Evolutionary conservation across 2,888 invertebrate genomes (phyloP).

Genomic region (Monochamus alternatus): DNA sequence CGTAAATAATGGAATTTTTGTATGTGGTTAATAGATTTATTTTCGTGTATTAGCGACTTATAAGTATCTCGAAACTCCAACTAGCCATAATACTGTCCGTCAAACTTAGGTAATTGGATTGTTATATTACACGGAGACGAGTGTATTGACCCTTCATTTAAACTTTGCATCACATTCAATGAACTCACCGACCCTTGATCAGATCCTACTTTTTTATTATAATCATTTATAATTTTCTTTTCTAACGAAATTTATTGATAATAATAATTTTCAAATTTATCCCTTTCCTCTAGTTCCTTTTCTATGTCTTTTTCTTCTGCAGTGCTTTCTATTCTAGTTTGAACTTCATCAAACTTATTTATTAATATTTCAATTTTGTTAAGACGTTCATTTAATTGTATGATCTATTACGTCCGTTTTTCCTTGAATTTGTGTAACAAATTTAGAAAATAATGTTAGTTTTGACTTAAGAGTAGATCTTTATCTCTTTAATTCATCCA

Average conservation of each 20-base stretch:
- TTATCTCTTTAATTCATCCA: constrained; percentile 16
- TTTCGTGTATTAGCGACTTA: constrained; percentile 42
- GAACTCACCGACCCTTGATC: too few relatives aligned
- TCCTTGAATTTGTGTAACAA: constrained; percentile 3
- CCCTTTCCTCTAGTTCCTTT: not conserved
- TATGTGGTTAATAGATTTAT: constrained; percentile 33
- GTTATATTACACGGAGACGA: not conserved
- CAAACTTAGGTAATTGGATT: constrained; percentile 30
- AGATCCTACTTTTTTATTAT: too few relatives aligned
- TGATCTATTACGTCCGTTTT: not conserved
- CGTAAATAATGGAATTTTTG: constrained; percentile 45
- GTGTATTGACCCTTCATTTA: not conserved
- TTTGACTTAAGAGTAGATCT: constrained; percentile 22
- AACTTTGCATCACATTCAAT: too few relatives aligned
- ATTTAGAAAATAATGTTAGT: constrained; percentile 26
- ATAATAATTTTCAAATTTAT: constrained; percentile 5
- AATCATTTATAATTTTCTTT: too few relatives aligned
- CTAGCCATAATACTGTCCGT: constrained; percentile 24
- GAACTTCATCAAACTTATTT: constrained; percentile 5
- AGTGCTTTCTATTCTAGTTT: too few relatives aligned
- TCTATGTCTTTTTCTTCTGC: not conserved
- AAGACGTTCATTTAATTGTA: constrained; percentile 23
- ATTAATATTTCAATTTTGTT: not conserved
- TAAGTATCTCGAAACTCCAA: constrained; percentile 43
- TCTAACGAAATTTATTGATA: too few relatives aligned